These are phyloP conservation scores for Cercopithecus diana DNA, from an alignment of 2,797 vertebrate genomes.

Conservation along the genomic window DNA sequence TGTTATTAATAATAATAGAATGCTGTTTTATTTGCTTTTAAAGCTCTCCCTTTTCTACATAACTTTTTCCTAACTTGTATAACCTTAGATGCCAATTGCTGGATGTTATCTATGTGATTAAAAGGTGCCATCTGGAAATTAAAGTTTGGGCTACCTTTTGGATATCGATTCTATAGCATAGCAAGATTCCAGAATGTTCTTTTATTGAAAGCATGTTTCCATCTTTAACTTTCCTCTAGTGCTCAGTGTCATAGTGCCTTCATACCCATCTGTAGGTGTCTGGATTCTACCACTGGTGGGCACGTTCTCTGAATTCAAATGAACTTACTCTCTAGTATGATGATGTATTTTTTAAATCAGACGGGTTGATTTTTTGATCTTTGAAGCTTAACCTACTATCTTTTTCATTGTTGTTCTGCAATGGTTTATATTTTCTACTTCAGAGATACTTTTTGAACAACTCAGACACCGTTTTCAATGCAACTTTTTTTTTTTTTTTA, in stretches of 20 bases:
- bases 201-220: not conserved
- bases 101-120: not conserved
- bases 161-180: not conserved
- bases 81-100: not conserved
- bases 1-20: not conserved
- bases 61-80: not conserved
- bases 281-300: not conserved
- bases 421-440: not conserved
- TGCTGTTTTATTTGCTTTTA: not conserved
- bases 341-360: not conserved
- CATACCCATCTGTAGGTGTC: not conserved
- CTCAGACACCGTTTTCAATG: not conserved
- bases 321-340: not conserved
- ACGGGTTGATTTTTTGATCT: not conserved
- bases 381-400: not conserved
- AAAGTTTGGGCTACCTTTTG: not conserved
- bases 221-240: not conserved
- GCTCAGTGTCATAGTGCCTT: not conserved
- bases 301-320: not conserved
- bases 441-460: not conserved
- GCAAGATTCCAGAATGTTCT: not conserved
- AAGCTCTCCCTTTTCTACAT: not conserved
- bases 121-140: not conserved
- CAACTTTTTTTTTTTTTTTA: no score
- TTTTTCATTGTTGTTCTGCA: not conserved